Evolutionary conservation across 1,140 invertebrate species (phyloP), one percentile per base, ranked within the genome.

Genomic region (Trichoplusia ni): DNA sequence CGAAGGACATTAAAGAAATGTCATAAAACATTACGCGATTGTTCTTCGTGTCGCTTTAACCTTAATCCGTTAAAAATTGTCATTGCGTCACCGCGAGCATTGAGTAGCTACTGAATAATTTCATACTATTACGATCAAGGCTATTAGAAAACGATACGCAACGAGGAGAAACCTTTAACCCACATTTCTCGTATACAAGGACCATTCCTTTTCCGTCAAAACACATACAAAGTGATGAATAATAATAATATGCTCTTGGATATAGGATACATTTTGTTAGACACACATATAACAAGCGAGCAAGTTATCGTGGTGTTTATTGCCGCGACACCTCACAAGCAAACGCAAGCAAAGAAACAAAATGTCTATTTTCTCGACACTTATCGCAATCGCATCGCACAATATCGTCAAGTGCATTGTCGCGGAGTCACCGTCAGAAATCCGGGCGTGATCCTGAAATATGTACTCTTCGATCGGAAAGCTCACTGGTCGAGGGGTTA

Each of bases 371-470:
- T 27, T 51, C 31, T n/a, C 29, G 18, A 46, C 38, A 11, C 42
- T n/a, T 31, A 40, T 65, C 54, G 60, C 63, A 54, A 59, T 31
- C 25, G 44, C 64, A 60, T 59, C 6, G 64, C 44, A 35, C 25
- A 53, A 53, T 51, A 46, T 56, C 33, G 53, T 44, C 54, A 64
- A 56, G 47, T 53, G 54, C 33, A 59, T 31, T 19, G 42, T 33
- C 56, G 64, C 58, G 56, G 51, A 11, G 46, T 37, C 42, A 58
- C 53, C 53, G 59, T 56, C 53, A 66, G 47, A 63, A 49, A 68
- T 63, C 71, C 38, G 16, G 38, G 16, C 44, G 37, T 64, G 65
- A 75, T 74, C 69, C 67, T 75, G 61, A 75, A 78, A 75, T 73
- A 73, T 73, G 75, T 68, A 75, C 63, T 47, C 42, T 44, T 42